These are phyloP conservation scores for Tadarida brasiliensis DNA, from an alignment of 2,797 vertebrate genomes.

Conservation along the genomic window DNA sequence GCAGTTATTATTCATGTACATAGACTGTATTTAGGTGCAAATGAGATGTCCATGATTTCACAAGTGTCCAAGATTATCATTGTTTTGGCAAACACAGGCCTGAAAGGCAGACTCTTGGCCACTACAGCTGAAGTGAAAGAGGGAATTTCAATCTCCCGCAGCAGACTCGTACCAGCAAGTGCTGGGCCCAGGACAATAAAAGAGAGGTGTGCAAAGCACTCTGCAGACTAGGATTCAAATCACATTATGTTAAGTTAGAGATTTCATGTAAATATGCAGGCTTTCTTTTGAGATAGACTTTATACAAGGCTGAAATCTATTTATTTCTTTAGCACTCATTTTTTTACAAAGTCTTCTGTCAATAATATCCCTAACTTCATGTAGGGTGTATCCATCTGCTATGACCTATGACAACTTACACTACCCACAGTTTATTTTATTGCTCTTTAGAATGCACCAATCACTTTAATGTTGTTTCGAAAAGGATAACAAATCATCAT, in stretches of 20 bases:
- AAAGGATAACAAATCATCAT: slow-evolving; percentile 7
- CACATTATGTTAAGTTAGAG: slow-evolving; percentile 38
- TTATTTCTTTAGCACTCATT: background rate
- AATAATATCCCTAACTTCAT: background rate
- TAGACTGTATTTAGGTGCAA: slow-evolving; percentile 54
- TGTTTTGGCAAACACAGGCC: slow-evolving; percentile 56
- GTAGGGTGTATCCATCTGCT: background rate
- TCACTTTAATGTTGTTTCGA: background rate
- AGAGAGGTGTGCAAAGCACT: background rate
- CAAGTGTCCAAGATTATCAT: slow-evolving; percentile 51
- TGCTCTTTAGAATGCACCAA: background rate
- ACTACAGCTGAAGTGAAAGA: background rate
- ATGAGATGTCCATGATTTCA: slow-evolving; percentile 53
- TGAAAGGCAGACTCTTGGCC: slow-evolving; percentile 16
- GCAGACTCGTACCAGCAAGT: slow-evolving; percentile 48
- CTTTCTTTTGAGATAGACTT: background rate
- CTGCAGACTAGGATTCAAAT: background rate
- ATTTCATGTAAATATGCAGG: background rate
- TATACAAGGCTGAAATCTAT: background rate
- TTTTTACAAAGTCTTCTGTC: background rate
- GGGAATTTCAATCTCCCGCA: slow-evolving; percentile 46
- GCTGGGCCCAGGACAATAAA: background rate
- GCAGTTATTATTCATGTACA: slow-evolving; percentile 48
- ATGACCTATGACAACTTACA: background rate
- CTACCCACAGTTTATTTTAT: background rate